Evolutionary conservation across 2,888 invertebrate genomes (phyloP).

Genomic region (Luffia ferchaultella): DNA sequence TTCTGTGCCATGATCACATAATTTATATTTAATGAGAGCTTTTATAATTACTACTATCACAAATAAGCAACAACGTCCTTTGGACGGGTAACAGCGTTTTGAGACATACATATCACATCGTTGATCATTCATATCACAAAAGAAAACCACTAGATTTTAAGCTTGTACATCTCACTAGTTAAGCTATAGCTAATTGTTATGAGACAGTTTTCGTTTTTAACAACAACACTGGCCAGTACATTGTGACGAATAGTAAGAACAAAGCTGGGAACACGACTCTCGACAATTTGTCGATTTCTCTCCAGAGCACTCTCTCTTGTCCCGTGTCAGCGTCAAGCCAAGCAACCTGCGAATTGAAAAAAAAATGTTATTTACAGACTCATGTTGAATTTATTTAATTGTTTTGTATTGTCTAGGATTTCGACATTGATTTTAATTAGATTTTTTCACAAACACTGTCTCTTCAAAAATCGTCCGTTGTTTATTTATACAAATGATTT

Average conservation of each 20-base stretch:
- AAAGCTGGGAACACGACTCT: slow-evolving; percentile 79
- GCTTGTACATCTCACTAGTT: neutral
- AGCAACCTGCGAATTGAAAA: slow-evolving; percentile 49
- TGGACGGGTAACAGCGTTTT: no score
- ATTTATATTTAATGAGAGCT: no score
- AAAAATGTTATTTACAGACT: no score
- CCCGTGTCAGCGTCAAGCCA: slow-evolving; percentile 74
- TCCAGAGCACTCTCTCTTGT: slow-evolving; percentile 77
- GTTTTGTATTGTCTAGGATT: no score
- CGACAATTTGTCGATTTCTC: slow-evolving; percentile 80
- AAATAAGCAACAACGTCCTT: no score
- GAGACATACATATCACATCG: neutral
- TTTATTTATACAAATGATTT: no score
- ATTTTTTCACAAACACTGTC: no score
- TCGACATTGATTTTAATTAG: no score
- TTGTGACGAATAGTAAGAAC: slow-evolving; percentile 78
- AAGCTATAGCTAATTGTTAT: slow-evolving; percentile 30
- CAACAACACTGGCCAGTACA: slow-evolving; percentile 82
- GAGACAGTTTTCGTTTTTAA: slow-evolving; percentile 67
- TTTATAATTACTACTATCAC: no score
- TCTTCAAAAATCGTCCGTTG: no score
- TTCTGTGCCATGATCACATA: no score
- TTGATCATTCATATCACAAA: neutral
- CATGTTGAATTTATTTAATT: no score
- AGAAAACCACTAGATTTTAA: neutral